phyloP scores from a whole-genome alignment of 2,113 vertebrate genomes.

The Myrmecobius fasciatus region DNA sequence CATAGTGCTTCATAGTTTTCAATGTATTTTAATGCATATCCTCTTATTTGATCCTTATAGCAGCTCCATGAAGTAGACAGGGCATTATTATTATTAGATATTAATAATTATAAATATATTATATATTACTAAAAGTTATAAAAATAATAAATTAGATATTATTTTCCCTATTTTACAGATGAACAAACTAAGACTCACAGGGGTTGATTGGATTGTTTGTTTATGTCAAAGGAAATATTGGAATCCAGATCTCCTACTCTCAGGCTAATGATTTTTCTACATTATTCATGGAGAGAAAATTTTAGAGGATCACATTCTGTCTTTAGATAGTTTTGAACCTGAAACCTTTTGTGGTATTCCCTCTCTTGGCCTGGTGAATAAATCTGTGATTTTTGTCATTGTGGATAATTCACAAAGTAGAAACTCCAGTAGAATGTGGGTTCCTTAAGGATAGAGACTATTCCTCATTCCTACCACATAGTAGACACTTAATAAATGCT shows the following conservation, averaged over 20 bases:
- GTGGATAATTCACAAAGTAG: background rate
- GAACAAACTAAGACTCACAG: too few species aligned
- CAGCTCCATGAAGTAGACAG: background rate
- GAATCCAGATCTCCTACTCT: too few species aligned
- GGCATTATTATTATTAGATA: background rate
- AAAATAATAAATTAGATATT: too few species aligned
- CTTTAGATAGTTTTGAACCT: too few species aligned
- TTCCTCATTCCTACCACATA: background rate
- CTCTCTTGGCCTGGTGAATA: background rate
- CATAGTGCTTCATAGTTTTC: background rate
- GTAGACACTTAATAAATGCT: background rate
- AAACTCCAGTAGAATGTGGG: background rate
- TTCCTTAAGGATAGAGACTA: background rate
- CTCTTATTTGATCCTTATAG: slow-evolving; percentile 32
- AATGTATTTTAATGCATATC: background rate
- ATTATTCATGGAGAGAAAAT: background rate
- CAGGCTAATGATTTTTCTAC: too few species aligned
- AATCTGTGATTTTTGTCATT: too few species aligned
- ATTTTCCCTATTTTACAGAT: too few species aligned
- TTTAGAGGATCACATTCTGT: background rate
- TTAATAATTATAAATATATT: background rate
- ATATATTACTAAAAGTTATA: background rate
- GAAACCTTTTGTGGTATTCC: too few species aligned
- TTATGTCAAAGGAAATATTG: too few species aligned
- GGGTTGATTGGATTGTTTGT: too few species aligned